phyloP scores from a whole-genome alignment of 2,888 invertebrate species.

The Smittia sp. region DNA sequence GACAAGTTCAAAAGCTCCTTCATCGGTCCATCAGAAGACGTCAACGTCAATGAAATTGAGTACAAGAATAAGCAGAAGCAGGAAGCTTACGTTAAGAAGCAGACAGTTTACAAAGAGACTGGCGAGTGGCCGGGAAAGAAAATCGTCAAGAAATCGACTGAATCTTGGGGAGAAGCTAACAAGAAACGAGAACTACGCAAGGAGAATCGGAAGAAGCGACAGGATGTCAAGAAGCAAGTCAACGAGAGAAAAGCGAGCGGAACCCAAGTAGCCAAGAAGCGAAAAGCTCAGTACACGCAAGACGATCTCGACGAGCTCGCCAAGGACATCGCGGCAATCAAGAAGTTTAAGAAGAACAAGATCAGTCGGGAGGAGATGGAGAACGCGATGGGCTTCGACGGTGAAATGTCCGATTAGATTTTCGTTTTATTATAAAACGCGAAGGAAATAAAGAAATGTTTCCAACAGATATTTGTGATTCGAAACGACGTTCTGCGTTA shows the following conservation, averaged over 20 bases:
- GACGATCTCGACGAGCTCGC: slow-evolving; percentile 75
- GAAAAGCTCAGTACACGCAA: slow-evolving; percentile 61
- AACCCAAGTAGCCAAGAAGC: slow-evolving; percentile 53
- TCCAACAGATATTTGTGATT: too few relatives aligned
- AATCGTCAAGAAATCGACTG: slow-evolving; percentile 58
- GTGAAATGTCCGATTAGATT: slow-evolving; percentile 23
- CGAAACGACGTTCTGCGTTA: too few relatives aligned
- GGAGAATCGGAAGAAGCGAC: slow-evolving; percentile 61
- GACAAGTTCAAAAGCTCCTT: slow-evolving; percentile 56
- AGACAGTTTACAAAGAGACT: slow-evolving; percentile 67
- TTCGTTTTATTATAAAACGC: too few relatives aligned
- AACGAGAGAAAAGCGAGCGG: slow-evolving; percentile 50
- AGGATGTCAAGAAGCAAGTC: slow-evolving; percentile 59
- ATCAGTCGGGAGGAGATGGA: slow-evolving; percentile 67
- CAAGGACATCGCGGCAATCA: slow-evolving; percentile 77
- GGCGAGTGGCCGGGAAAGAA: slow-evolving; percentile 69
- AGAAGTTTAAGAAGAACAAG: slow-evolving; percentile 82
- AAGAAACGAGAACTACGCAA: slow-evolving; percentile 66
- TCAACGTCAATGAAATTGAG: slow-evolving; percentile 72
- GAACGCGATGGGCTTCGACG: slow-evolving; percentile 58
- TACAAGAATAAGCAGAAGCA: slow-evolving; percentile 81
- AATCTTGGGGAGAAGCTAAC: slow-evolving; percentile 77
- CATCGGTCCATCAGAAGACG: slow-evolving; percentile 54
- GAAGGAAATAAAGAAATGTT: too few relatives aligned
- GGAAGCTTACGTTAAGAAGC: slow-evolving; percentile 66